These are phyloP conservation scores for Oscheius sp. DNA, from an alignment of 2,888 invertebrate genomes.

Conservation along the genomic window DNA sequence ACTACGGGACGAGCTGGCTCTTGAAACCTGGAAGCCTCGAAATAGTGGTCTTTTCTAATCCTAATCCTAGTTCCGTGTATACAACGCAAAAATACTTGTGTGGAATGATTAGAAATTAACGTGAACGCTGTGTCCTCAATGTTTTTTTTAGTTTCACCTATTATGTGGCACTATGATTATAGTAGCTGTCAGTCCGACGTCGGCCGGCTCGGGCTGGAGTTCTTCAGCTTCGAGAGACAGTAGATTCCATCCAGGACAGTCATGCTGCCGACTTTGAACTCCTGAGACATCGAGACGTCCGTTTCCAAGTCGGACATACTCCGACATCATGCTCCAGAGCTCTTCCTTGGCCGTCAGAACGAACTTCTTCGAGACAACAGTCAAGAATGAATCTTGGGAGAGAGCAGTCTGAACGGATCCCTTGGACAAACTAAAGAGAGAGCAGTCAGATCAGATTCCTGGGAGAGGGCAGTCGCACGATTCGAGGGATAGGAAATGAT, in stretches of 20 bases:
- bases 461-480: constrained; percentile 1
- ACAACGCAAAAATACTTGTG: no score
- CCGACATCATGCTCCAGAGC: background rate
- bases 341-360: background rate
- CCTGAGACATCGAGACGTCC: background rate
- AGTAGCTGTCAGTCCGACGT: background rate
- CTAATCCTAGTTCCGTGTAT: no score
- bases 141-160: no score
- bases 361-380: no score
- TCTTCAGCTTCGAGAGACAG: constrained; percentile 8
- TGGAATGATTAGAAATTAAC: no score
- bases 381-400: no score
- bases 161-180: no score
- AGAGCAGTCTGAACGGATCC: background rate
- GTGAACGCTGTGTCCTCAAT: no score
- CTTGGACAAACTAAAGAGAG: background rate
- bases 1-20: no score
- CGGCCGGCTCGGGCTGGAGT: background rate
- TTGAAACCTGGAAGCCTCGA: no score
- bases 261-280: background rate
- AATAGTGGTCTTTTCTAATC: no score
- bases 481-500: background rate
- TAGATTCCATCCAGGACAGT: background rate
- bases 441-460: no score
- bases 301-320: constrained; percentile 20